phyloP scores from a whole-genome alignment of 1,140 invertebrate species.

The Apocrypta bakeri region DNA sequence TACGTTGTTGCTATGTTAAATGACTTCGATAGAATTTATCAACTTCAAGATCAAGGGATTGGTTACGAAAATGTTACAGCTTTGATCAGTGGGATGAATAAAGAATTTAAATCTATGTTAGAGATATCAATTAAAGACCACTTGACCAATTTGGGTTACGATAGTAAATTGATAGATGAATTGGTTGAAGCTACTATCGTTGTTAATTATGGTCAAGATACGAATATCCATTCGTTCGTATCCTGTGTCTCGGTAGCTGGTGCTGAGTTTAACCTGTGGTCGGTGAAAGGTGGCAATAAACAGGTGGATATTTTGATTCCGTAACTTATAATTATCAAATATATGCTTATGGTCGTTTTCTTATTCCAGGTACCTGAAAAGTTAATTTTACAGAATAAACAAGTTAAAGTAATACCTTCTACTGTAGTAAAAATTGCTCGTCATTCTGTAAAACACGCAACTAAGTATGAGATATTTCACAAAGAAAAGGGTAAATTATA shows the following conservation, averaged over 20 bases:
- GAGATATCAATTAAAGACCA: conserved; percentile 67
- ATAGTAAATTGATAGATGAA: conserved; percentile 76
- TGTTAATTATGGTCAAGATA: conserved; percentile 81
- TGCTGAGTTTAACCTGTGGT: conserved; percentile 75
- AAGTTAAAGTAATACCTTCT: conserved; percentile 69
- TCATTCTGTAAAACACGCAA: background rate
- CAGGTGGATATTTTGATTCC: conserved; percentile 65
- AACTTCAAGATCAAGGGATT: conserved; percentile 73
- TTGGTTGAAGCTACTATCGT: conserved; percentile 75
- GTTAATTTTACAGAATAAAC: conserved; percentile 64
- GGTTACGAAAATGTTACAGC: conserved; percentile 74
- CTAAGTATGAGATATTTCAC: conserved; percentile 50
- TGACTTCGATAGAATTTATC: conserved; percentile 76
- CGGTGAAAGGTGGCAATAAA: conserved; percentile 80
- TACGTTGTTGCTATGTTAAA: conserved; percentile 61
- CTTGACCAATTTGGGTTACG: conserved; percentile 71
- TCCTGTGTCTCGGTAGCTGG: conserved; percentile 78
- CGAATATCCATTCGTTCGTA: conserved; percentile 78
- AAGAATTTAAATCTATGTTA: conserved; percentile 73
- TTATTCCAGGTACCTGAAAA: conserved; percentile 64
- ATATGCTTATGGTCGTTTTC: background rate
- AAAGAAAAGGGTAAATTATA: background rate
- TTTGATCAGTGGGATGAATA: conserved; percentile 75
- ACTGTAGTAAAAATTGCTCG: conserved; percentile 63
- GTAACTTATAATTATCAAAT: conserved; percentile 12